Base-by-base conservation (phyloP, 1,140 invertebrate species). In the Drosophila asahinai region DNA sequence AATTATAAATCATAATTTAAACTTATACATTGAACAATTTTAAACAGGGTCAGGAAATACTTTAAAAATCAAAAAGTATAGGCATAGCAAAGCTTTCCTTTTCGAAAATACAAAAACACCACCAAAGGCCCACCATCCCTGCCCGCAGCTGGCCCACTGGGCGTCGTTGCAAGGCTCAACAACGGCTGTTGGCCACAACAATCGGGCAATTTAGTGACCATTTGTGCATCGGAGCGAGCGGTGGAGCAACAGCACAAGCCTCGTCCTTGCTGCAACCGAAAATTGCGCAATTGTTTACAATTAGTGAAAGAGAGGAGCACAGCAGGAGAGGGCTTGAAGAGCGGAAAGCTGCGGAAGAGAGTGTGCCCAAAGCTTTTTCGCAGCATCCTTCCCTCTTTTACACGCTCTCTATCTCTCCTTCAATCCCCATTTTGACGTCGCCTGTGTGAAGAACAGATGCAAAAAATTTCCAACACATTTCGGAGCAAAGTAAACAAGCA, bases 271-370 rank as follows among this genome's bases (percentile, higher is more conserved):
- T 77, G 82, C 73, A 70, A 42, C 58, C 52, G n/a, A 25, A 64
- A 77, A 80, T 87, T 89, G 83, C 83, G 83, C 83, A 87, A 87
- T 74, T 73, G 55, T 73, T 73, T 48, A 60, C 62, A 80, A 67
- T 33, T 38, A 51, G 19, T 27, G 51, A 48, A 45, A 52, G 67
- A 70, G 51, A 55, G 75, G 40, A 68, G 45, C 60, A 14, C 49
- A 58, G 36, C 33, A 36, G 9, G 33, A 36, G 33, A 36, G 33
- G 33, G 33, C 52, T 33, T 12, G 47, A 52, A 62, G 73, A 72
- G 71, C 59, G 76, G 9, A 70, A 72, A 64, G 57, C 40, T 65
- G 59, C 30, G 5, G 19, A 63, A 43, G 72, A 43, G 72, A 66
- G 64, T 61, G 60, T 4, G 11, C 2, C 33, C 36, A 59, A 63